These are phyloP conservation scores for Verasper variegatus DNA, from an alignment of 2,113 vertebrate species.

Conservation along the genomic window DNA sequence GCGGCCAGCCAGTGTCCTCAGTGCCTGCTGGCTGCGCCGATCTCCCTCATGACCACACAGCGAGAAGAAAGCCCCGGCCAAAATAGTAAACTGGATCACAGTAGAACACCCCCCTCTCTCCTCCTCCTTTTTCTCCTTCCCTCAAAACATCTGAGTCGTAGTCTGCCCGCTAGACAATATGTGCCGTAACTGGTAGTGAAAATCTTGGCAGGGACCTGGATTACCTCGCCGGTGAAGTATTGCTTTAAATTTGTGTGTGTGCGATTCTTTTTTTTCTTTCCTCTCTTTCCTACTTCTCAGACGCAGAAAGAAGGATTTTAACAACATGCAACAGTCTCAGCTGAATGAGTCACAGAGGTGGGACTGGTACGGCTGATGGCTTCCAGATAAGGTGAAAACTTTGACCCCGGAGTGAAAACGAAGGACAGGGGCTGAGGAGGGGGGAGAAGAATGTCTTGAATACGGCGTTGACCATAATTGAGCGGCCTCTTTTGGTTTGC, in stretches of 20 bases:
- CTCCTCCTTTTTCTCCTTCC: constrained; percentile 33
- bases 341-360: constrained; percentile 77
- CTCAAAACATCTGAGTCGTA: constrained; percentile 65
- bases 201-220: constrained; percentile 70
- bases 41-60: constrained; percentile 78
- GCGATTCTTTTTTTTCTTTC: constrained; percentile 6
- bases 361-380: constrained; percentile 77
- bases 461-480: constrained; percentile 48
- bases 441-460: constrained; percentile 53
- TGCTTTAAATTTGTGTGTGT: constrained; percentile 54
- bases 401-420: constrained; percentile 71
- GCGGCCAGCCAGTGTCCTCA: constrained; percentile 68
- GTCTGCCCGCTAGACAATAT: constrained; percentile 66
- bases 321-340: constrained; percentile 70
- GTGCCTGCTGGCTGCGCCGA: constrained; percentile 52
- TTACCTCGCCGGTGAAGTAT: constrained; percentile 72
- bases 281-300: constrained; percentile 26
- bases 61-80: constrained; percentile 77
- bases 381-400: constrained; percentile 83
- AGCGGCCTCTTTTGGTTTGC: constrained; percentile 44
- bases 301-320: constrained; percentile 53
- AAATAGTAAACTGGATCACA: constrained; percentile 78
- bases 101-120: constrained; percentile 51
- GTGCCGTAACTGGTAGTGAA: constrained; percentile 65
- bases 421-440: constrained; percentile 51